Evolutionary conservation across 2,113 vertebrate species (phyloP), one percentile per base, ranked within the genome.

Genomic region (Cichladusa arquata): DNA sequence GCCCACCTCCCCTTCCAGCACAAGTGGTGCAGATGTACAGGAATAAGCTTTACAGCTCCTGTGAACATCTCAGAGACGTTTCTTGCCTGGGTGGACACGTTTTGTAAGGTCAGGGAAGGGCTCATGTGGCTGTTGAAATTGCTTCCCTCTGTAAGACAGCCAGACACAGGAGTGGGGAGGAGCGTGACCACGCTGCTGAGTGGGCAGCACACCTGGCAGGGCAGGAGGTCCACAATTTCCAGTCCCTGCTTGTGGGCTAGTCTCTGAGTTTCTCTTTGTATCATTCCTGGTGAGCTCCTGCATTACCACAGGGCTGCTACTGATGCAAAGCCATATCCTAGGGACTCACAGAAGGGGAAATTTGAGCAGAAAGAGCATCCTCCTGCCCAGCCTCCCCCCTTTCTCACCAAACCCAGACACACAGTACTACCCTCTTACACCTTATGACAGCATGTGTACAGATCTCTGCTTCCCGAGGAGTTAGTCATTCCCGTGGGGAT

Each of bases 111-210:
- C 44, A 82, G 71, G 51, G 24, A 88, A 62, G 31, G 25, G 38
- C 18, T 8, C 22, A 7, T 23, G 15, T 23, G 25, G 61, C 42
- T 88, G 74, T 17, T 74, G 61, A 62, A 84, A 33, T 61, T 44
- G 4, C 8, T 56, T 25, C 50, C 23, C 22, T 56, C 48, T 67
- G 57, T 50, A 22, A 72, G 58, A 38, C 12, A 84, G 38, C 17
- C 67, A 34, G 73, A 15, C 6, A 15, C 8, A 19, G 47, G 31
- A 57, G 34, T 0, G 0, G 20, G 14, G 33, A 40, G 64, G 23
- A 78, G n/a, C 1, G 0, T 38, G 45, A 7, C 5, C 11, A 0
- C 0, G 0, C n/a, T 33, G 53, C 58, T 33, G 64, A 51, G 38
- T 5, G 5, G 50, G 36, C 88, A 86, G 88, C 19, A 44, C 36